phyloP scores from a whole-genome alignment of 2,888 invertebrate genomes.

The Bruchidius siliquastri region DNA sequence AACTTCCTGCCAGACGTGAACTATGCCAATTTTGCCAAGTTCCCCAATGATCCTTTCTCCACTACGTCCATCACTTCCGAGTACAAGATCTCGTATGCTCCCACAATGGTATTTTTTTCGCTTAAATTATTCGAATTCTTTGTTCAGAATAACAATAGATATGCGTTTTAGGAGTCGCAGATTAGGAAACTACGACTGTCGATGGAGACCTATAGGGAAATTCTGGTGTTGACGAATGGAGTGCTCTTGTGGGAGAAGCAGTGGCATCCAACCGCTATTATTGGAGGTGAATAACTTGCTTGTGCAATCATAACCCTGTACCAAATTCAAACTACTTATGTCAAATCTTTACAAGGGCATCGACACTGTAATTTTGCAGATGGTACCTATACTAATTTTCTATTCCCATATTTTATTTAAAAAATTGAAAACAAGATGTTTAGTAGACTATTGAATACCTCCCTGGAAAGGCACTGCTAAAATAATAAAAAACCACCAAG shows the following conservation, averaged over 20 bases:
- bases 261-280: conserved; percentile 75
- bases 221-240: conserved; percentile 64
- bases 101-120: conserved; percentile 25
- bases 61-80: conserved; percentile 18
- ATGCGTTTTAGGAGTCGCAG: conserved; percentile 59
- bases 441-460: too few relatives aligned
- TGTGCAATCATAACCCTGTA: too few relatives aligned
- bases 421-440: too few relatives aligned
- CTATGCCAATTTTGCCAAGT: not conserved
- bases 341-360: too few relatives aligned
- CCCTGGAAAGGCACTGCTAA: too few relatives aligned
- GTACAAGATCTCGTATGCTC: conserved; percentile 25
- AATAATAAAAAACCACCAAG: too few relatives aligned
- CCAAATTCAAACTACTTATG: too few relatives aligned
- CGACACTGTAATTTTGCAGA: too few relatives aligned
- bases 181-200: conserved; percentile 66
- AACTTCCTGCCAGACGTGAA: not conserved
- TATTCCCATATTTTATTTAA: too few relatives aligned
- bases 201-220: conserved; percentile 71
- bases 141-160: conserved; percentile 3
- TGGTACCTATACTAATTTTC: too few relatives aligned
- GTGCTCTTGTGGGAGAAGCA: conserved; percentile 79
- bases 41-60: conserved; percentile 1
- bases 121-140: not conserved
- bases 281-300: conserved; percentile 50